Base-by-base conservation (phyloP, 2,797 vertebrate species). In the Typhlichthys eigenmanni region DNA sequence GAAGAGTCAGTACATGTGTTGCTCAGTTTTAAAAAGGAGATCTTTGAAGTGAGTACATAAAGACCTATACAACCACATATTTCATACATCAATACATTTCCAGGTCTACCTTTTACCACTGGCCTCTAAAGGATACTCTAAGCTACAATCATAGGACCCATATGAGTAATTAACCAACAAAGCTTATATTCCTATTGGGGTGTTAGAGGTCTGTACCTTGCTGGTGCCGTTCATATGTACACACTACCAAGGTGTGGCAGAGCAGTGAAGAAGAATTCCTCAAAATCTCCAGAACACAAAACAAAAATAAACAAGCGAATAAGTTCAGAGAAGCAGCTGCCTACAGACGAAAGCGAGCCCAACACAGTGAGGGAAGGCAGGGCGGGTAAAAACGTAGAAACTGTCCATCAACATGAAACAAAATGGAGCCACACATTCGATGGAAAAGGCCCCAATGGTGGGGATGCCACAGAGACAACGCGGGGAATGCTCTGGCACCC, bases 1-100 rank as follows among this genome's bases (percentile, higher is more conserved):
- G 90, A 94, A 87, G 94, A 95, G 94, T 96, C 96, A 91, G 93
- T 95, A 95, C 93, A 94, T 87, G 84, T 89, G 85, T 89, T 88
- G 86, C 89, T 85, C 85, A 88, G 92, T 94, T 93, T 95, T 93
- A 93, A 94, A 94, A 94, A 92, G 92, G 94, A 94, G 93, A 94
- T 92, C 91, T 93, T 94, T 91, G 91, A 93, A 93, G 92, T 83
- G 85, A 90, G 86, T 92, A 93, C 93, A 91, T 80, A 87, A 87
- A 92, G 89, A 92, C 79, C 90, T 84, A 85, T 79, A 90, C 83
- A 91, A 88, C 82, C 87, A 91, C 82, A 88, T 84, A 73, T 88
- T 69, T 80, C 81, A 90, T 87, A 92, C 89, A 89, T 85, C 80
- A 87, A 89, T 87, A 78, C 38, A 74, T 85, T 81, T 81, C 80